phyloP scores from a whole-genome alignment of 2,888 invertebrate species.

The Chorisops tibialis region DNA sequence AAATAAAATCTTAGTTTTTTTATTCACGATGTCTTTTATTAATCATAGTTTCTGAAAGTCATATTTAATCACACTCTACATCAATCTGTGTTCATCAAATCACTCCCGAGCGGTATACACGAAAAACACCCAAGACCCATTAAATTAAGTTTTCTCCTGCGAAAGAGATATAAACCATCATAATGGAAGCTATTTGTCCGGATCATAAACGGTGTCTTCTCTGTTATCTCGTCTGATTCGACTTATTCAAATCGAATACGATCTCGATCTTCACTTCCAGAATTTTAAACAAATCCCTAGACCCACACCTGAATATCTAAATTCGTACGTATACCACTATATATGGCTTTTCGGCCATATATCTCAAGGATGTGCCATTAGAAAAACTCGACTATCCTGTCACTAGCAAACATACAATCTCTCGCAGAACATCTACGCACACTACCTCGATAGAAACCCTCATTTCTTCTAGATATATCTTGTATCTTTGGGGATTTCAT shows the following conservation, averaged over 20 bases:
- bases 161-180: conserved; percentile 19
- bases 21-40: no score
- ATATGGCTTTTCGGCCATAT: conserved; percentile 1
- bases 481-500: conserved; percentile 24
- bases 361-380: neutral
- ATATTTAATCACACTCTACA: no score
- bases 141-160: neutral
- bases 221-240: conserved; percentile 21
- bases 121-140: no score
- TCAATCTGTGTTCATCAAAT: no score
- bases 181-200: conserved; percentile 18
- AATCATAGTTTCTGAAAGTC: no score
- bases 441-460: neutral
- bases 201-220: conserved; percentile 21
- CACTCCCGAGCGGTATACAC: no score
- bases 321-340: neutral
- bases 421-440: neutral
- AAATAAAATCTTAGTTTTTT: no score
- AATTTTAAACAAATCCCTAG: conserved; percentile 15
- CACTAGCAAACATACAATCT: conserved; percentile 12
- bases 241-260: conserved; percentile 22
- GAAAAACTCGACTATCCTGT: conserved; percentile 13
- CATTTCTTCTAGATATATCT: conserved; percentile 11
- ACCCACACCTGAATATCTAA: conserved; percentile 4
- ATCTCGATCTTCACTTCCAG: conserved; percentile 21